phyloP scores from a whole-genome alignment of 2,888 invertebrate genomes.

The Nomada ruficornis region DNA sequence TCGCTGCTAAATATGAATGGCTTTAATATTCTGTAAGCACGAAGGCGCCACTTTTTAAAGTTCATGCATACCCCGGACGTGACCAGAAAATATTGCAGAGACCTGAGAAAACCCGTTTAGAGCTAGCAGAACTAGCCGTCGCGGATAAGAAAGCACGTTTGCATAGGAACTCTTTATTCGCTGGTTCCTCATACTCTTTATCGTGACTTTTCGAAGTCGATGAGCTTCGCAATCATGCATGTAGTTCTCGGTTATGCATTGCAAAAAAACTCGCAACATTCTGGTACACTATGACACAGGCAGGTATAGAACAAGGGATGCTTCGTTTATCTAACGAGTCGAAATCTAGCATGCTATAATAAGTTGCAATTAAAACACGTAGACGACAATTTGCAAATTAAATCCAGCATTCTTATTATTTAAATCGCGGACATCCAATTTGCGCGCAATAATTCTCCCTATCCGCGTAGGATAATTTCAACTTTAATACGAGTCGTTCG shows the following conservation, averaged over 20 bases:
- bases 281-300: too few species aligned
- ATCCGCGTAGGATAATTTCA: too few species aligned
- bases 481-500: too few species aligned
- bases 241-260: not conserved
- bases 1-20: slow-evolving; percentile 79
- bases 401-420: too few species aligned
- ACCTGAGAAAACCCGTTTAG: slow-evolving; percentile 56
- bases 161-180: slow-evolving; percentile 12
- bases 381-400: too few species aligned
- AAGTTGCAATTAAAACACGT: too few species aligned
- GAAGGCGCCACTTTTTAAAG: slow-evolving; percentile 80
- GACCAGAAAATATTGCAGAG: slow-evolving; percentile 77
- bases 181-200: slow-evolving; percentile 10
- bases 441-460: too few species aligned
- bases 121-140: slow-evolving; percentile 26
- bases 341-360: too few species aligned
- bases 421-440: too few species aligned
- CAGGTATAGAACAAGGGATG: too few species aligned
- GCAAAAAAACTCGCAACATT: too few species aligned
- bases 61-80: slow-evolving; percentile 77
- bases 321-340: too few species aligned
- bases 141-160: slow-evolving; percentile 17
- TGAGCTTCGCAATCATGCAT: not conserved
- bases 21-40: slow-evolving; percentile 82
- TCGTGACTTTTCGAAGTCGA: slow-evolving; percentile 6